Base-by-base conservation (phyloP, 1,140 invertebrate species). In the Drosophila cardini region DNA sequence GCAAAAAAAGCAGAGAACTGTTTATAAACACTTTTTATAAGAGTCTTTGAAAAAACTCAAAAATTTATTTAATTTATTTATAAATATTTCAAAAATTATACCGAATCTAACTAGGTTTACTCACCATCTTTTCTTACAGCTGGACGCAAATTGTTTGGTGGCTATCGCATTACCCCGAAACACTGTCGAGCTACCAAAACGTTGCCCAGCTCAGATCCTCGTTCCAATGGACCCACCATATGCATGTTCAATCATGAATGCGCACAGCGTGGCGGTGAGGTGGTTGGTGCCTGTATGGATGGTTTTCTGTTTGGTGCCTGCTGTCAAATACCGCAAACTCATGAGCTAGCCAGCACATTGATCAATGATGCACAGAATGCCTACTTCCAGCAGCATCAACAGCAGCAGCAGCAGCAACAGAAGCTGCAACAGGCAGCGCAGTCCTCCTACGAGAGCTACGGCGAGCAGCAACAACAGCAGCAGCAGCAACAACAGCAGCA, bases 181-280 rank as follows among this genome's bases (percentile, higher is more conserved):
- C 94, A 94, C 61, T 97, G 96, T 89, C 94, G 94, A 57, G 94
- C 95, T 78, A 90, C 93, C 13, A 93, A 95, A 92, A 90, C 92
- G 85, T 45, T 94, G 89, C 90, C 80, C 34, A 93, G 92, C 92
- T 93, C 93, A 79, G 92, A 95, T 85, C 92, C 93, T 53, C 93
- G 93, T 60, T 93, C 57, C 80, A 87, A 84, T 94, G 96, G 95
- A 0, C 95, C 95, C n/a, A 94, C 94, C n/a, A 95, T 97, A 80
- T 98, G 97, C 92, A 98, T 98, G 96, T 98, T 98, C 93, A 98
- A 98, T 92, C 97, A 97, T 84, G 97, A 98, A 90, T 98, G 97
- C 91, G 94, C 94, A 7, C 95, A 96, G 61, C 93, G 96, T 68
- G 95, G 95, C 8, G 97, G 97, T 2, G 94, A 96, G 84, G 96